These are phyloP conservation scores for Tetropium fuscum DNA, from an alignment of 2,888 invertebrate species.

Conservation along the genomic window DNA sequence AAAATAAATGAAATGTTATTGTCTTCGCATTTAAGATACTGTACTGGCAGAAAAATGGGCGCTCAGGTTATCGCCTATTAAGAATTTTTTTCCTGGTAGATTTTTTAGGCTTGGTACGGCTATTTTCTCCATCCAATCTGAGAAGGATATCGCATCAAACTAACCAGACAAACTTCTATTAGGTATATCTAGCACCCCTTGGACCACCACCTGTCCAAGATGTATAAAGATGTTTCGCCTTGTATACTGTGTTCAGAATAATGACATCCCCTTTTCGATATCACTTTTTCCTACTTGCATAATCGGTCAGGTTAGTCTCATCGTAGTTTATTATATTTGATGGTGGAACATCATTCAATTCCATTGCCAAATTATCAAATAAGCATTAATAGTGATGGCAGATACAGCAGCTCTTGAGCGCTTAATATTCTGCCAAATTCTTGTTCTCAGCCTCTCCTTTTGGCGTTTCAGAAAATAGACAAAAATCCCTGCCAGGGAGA, in stretches of 20 bases:
- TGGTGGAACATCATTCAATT: conserved; percentile 1
- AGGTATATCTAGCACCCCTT: conserved; percentile 9
- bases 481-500: not conserved
- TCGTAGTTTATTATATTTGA: no score
- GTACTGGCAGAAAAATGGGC: no score
- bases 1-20: no score
- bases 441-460: not conserved
- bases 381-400: not conserved
- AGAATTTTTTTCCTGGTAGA: no score
- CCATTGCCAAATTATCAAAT: conserved; percentile 7
- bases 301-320: no score
- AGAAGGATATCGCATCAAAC: conserved; percentile 13
- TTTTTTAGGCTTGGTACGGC: no score
- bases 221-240: conserved; percentile 3
- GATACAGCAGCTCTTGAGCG: conserved; percentile 10
- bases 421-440: conserved; percentile 17
- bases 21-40: no score
- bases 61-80: no score
- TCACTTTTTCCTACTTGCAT: no score
- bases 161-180: conserved; percentile 11
- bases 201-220: conserved; percentile 15
- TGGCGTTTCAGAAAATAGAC: not conserved
- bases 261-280: no score
- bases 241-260: not conserved
- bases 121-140: no score